These are phyloP conservation scores for Scytalopus superciliaris DNA, from an alignment of 2,113 vertebrate genomes.

Conservation along the genomic window DNA sequence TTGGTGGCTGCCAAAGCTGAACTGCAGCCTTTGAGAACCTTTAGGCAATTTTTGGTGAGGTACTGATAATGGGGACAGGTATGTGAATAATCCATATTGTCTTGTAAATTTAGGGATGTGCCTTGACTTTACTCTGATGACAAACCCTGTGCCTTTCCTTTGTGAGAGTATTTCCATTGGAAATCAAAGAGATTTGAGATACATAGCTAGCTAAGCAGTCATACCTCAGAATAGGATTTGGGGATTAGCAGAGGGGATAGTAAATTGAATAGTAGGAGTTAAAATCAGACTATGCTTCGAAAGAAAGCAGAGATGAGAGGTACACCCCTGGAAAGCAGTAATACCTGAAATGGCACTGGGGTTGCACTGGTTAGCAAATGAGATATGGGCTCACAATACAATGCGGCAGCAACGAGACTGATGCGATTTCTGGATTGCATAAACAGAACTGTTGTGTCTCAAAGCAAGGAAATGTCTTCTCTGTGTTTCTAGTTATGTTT, in stretches of 20 bases:
- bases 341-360: not conserved
- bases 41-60: not conserved
- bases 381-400: not conserved
- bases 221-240: constrained; percentile 65
- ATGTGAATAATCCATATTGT: not conserved
- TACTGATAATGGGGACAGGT: not conserved
- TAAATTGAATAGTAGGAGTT: constrained; percentile 64
- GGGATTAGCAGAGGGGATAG: constrained; percentile 56
- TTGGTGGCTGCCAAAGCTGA: not conserved
- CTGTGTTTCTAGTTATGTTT: not conserved
- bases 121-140: not conserved
- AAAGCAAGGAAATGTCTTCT: not conserved
- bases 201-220: constrained; percentile 58
- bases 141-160: not conserved
- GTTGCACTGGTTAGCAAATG: not conserved
- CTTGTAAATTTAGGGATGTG: not conserved
- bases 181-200: constrained; percentile 64
- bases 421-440: not conserved
- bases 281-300: constrained; percentile 4
- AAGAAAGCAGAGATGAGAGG: constrained; percentile 52
- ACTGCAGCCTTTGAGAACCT: not conserved
- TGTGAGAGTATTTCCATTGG: constrained; percentile 30
- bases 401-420: not conserved
- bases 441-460: not conserved
- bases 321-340: constrained; percentile 37